Evolutionary conservation across 2,888 invertebrate genomes (phyloP).

Genomic region (Pilophorus perplexus): DNA sequence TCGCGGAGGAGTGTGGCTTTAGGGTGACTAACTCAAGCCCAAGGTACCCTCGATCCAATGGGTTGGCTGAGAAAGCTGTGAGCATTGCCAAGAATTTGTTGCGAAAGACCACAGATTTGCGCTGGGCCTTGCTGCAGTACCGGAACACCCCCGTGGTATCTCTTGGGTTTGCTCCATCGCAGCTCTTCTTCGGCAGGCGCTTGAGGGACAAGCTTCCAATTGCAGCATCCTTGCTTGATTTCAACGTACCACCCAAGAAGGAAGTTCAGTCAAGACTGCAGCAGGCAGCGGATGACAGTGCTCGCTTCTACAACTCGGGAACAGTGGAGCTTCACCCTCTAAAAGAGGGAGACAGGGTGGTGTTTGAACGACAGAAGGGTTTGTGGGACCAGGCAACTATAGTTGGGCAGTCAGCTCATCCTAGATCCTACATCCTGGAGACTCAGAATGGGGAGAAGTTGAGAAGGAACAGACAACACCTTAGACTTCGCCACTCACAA

Average conservation of each 20-base stretch:
- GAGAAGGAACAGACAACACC: background rate
- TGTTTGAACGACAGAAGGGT: no score
- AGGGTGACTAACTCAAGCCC: conserved; percentile 17
- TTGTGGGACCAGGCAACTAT: no score
- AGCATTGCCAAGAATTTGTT: conserved; percentile 14
- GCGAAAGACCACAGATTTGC: background rate
- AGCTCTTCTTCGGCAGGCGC: conserved; percentile 17
- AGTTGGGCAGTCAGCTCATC: no score
- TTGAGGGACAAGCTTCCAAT: conserved; percentile 14
- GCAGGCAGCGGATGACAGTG: background rate
- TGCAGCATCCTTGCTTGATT: background rate
- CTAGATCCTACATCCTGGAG: no score
- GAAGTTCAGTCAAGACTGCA: background rate
- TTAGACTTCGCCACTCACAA: no score
- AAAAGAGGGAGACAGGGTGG: background rate
- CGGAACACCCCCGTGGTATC: conserved; percentile 11
- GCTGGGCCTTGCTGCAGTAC: conserved; percentile 1
- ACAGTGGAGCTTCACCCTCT: no score
- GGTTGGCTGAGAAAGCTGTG: conserved; percentile 21
- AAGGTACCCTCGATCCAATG: no score
- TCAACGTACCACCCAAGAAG: background rate
- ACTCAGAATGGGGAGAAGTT: background rate
- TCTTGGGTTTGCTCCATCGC: background rate
- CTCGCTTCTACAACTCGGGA: no score
- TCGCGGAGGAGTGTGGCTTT: conserved; percentile 21